Percentiles rank a stretch among this genome's conserved stretches.
Conservation (phyloP, 2,888 invertebrate genomes). For the Callosobruchus maculatus region DNA sequence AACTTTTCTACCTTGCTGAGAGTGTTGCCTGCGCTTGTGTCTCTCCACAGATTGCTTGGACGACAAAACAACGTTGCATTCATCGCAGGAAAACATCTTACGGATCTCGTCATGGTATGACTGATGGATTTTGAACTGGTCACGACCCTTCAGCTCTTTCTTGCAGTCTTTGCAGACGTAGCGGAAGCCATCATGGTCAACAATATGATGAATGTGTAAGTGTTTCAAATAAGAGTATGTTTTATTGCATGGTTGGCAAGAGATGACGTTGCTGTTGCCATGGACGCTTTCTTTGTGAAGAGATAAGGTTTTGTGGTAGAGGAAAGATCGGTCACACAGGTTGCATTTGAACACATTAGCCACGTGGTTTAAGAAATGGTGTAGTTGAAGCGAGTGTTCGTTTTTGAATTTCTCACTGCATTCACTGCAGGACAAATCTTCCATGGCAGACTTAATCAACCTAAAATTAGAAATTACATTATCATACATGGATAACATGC, state of each 20-base stretch:
- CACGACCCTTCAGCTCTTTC: neutral
- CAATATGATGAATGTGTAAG: constrained; percentile 1
- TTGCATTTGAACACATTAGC: neutral
- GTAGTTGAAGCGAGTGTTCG: neutral
- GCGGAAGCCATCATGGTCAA: constrained; percentile 5
- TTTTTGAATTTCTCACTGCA: neutral
- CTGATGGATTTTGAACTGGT: constrained; percentile 7
- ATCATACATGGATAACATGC: too few relatives aligned
- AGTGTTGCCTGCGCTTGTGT: neutral
- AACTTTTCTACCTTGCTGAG: neutral
- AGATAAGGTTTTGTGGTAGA: neutral
- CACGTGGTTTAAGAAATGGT: neutral
- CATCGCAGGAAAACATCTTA: neutral
- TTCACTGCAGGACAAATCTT: neutral
- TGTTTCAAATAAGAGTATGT: constrained; percentile 19
- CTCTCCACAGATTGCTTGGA: neutral
- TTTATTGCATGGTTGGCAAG: neutral
- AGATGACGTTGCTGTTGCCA: neutral
- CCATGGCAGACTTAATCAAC: neutral
- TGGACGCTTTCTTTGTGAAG: neutral
- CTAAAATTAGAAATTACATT: too few relatives aligned
- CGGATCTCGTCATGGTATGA: neutral
- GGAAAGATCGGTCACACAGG: neutral
- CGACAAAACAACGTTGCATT: neutral
- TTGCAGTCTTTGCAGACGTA: neutral